Conservation (phyloP, 1,140 invertebrate species). For the Gonatopus flavifemur region DNA sequence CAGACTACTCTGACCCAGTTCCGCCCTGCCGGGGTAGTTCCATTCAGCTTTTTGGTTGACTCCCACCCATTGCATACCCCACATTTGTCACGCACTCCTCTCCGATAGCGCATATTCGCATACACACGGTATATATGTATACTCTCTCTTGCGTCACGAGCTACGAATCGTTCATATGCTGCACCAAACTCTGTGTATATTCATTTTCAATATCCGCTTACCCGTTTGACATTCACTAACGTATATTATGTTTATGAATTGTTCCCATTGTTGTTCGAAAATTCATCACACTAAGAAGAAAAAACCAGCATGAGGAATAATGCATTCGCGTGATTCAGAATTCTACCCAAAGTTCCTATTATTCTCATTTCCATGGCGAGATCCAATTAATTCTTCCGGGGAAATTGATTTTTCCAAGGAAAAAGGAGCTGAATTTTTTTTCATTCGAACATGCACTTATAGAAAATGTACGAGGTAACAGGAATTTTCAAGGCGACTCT, state of each 20-base stretch:
- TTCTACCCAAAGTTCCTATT: background rate
- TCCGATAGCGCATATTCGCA: background rate
- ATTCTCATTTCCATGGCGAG: background rate
- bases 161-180: constrained; percentile 39
- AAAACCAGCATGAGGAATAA: too few relatives aligned
- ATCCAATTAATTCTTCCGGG: too few relatives aligned
- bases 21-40: constrained; percentile 18
- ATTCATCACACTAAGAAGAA: too few relatives aligned
- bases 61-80: constrained; percentile 16
- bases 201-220: background rate
- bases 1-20: constrained; percentile 41
- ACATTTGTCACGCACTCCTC: constrained; percentile 4
- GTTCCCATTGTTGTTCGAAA: too few relatives aligned
- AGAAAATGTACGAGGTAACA: too few relatives aligned
- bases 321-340: background rate
- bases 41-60: constrained; percentile 44
- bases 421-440: too few relatives aligned
- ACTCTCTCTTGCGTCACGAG: constrained; percentile 35
- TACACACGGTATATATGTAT: background rate
- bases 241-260: too few relatives aligned
- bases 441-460: too few relatives aligned
- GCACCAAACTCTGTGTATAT: constrained; percentile 13
- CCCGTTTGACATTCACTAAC: background rate
- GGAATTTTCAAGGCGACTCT: too few relatives aligned
- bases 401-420: too few relatives aligned